phyloP scores from a whole-genome alignment of 2,797 vertebrate genomes.

The Apodemus agrarius region DNA sequence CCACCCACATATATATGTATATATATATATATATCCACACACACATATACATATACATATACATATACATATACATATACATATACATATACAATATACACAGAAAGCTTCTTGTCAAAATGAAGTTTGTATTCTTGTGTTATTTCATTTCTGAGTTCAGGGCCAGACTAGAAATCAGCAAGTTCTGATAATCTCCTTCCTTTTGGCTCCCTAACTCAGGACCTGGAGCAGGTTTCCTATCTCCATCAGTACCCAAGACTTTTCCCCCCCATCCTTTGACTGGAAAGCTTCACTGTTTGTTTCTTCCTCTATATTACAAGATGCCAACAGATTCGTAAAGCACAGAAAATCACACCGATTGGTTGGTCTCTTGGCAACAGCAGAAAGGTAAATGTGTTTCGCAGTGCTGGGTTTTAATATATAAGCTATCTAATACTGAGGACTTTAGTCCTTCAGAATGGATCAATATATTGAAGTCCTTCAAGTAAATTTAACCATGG shows the following conservation, averaged over 20 bases:
- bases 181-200: background rate
- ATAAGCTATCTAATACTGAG: background rate
- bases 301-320: background rate
- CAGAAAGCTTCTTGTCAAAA: background rate
- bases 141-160: conserved; percentile 46
- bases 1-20: no score
- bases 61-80: no score
- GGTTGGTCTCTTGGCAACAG: background rate
- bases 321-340: background rate
- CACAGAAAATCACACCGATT: background rate
- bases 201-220: no score
- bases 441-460: background rate
- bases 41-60: no score
- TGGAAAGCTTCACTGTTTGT: background rate
- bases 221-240: background rate
- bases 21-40: no score
- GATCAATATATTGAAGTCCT: background rate
- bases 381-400: background rate
- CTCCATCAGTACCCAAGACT: background rate
- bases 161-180: background rate
- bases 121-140: background rate
- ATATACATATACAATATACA: no score
- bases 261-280: background rate
- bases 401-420: background rate
- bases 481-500: background rate